Conservation (phyloP, 2,888 invertebrate species). For the Asteroscopus sphinx region DNA sequence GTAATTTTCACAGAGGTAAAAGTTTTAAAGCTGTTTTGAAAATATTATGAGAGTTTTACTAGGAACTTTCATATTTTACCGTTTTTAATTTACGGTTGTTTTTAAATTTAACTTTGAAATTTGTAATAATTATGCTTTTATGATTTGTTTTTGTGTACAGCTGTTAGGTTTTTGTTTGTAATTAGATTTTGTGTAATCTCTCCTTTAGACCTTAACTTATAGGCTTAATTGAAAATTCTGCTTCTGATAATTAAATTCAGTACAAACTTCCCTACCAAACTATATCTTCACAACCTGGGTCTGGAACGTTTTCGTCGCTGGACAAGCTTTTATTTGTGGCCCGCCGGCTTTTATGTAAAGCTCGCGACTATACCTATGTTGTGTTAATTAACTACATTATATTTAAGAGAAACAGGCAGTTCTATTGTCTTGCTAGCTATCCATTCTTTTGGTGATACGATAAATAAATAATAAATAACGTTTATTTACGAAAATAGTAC, state of each 20-base stretch:
- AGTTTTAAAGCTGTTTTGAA: neutral
- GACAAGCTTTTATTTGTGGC: conserved; percentile 13
- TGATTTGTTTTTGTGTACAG: no score
- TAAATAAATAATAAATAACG: no score
- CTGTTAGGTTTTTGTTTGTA: no score
- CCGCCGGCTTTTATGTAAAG: conserved; percentile 23
- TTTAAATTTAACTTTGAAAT: neutral
- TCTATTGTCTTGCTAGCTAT: no score
- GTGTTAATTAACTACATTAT: conserved; percentile 13
- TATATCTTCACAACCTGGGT: conserved; percentile 4
- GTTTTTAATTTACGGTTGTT: neutral
- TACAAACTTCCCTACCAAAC: conserved; percentile 12
- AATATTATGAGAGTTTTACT: neutral
- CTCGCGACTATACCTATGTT: conserved; percentile 12
- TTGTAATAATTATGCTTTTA: neutral
- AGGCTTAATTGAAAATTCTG: conserved; percentile 2
- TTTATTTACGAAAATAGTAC: no score
- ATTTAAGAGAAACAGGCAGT: no score
- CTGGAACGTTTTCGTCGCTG: conserved; percentile 3
- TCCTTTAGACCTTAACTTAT: neutral
- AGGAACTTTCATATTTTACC: neutral
- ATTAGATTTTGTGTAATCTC: neutral
- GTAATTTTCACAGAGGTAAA: neutral
- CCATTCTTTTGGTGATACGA: no score
- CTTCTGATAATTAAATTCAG: conserved; percentile 27